Evolutionary conservation across 2,113 vertebrate genomes (phyloP).

Genomic region (Salvelinus namaycush): DNA sequence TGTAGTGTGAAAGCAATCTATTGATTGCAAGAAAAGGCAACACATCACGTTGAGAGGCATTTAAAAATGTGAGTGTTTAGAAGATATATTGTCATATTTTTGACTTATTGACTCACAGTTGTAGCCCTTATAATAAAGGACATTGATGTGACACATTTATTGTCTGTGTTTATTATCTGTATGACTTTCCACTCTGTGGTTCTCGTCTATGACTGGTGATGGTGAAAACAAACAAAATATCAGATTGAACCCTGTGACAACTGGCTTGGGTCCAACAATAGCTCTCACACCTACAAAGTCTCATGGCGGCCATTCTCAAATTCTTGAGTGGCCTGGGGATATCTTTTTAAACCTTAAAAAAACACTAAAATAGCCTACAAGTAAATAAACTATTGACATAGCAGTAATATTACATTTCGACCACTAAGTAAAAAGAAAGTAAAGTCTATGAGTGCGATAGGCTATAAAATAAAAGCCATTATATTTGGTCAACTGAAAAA

Average conservation of each 20-base stretch:
- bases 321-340: no score
- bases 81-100: slow-evolving; percentile 38
- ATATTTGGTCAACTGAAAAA: no score
- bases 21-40: slow-evolving; percentile 40
- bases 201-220: slow-evolving; percentile 27
- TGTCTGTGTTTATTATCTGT: slow-evolving; percentile 27
- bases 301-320: no score
- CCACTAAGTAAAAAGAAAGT: no score
- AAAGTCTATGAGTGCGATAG: no score
- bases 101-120: slow-evolving; percentile 35
- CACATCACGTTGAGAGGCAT: slow-evolving; percentile 28
- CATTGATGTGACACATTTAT: slow-evolving; percentile 53
- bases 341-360: no score
- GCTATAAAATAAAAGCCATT: no score
- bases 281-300: no score
- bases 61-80: slow-evolving; percentile 31
- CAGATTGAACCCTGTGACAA: neutral
- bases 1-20: slow-evolving; percentile 41
- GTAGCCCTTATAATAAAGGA: slow-evolving; percentile 41
- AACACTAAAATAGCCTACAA: no score
- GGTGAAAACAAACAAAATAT: slow-evolving; percentile 53
- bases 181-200: slow-evolving; percentile 12
- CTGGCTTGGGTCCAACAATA: no score
- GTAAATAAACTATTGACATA: no score
- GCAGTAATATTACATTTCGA: no score